phyloP scores from a whole-genome alignment of 2,113 vertebrate genomes.

The Syngnathoides biaculeatus region DNA sequence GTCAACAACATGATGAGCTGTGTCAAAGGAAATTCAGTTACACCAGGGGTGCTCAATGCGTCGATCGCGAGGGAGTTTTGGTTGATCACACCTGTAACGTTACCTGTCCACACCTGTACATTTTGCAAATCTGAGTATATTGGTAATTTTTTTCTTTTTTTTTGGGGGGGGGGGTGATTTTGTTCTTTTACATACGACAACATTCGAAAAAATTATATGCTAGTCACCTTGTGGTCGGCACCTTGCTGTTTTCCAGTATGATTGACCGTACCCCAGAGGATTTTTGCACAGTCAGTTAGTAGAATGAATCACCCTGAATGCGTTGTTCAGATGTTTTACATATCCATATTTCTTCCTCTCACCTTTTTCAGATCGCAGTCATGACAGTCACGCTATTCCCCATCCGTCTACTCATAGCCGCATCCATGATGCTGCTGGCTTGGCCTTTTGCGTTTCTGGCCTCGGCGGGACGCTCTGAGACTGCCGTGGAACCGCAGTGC shows the following conservation, averaged over 20 bases:
- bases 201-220: background rate
- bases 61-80: too few species aligned
- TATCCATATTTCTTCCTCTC: conserved; percentile 13
- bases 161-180: background rate
- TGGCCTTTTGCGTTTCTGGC: conserved; percentile 94
- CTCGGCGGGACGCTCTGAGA: conserved; percentile 81
- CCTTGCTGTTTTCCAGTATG: background rate
- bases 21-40: too few species aligned
- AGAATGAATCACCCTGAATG: background rate
- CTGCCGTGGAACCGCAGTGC: conserved; percentile 79
- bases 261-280: background rate
- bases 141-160: too few species aligned
- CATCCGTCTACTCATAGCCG: conserved; percentile 86
- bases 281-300: background rate
- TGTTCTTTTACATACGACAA: background rate
- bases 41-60: too few species aligned
- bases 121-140: too few species aligned
- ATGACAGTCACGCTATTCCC: conserved; percentile 97
- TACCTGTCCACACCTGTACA: too few species aligned
- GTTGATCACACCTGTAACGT: too few species aligned
- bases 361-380: conserved; percentile 79
- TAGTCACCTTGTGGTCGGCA: background rate
- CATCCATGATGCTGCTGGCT: conserved; percentile 96
- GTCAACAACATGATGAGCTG: too few species aligned
- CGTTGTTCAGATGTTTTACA: background rate